These are phyloP conservation scores for Myotis planiceps DNA, from an alignment of 2,797 vertebrate genomes.

Conservation along the genomic window DNA sequence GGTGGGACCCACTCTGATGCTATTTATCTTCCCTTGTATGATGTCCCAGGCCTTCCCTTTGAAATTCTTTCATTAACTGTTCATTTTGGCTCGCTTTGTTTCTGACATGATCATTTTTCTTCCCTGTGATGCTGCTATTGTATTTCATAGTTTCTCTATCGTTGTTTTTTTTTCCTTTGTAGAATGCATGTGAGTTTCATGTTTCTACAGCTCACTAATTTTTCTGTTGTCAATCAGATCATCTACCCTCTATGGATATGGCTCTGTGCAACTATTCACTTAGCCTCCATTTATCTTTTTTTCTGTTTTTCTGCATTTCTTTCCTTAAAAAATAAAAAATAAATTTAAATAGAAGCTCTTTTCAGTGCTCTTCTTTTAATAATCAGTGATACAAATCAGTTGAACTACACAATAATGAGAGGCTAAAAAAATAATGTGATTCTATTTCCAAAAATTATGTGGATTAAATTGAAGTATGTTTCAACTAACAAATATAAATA, in stretches of 20 bases:
- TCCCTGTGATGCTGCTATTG: background rate
- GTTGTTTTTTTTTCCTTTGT: background rate
- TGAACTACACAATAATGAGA: constrained; percentile 26
- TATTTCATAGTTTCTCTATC: background rate
- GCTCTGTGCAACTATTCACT: background rate
- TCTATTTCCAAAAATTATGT: background rate
- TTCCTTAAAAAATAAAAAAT: background rate
- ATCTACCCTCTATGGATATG: background rate
- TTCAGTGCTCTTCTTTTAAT: background rate
- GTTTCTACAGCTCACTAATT: constrained; percentile 30
- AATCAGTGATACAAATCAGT: constrained; percentile 10
- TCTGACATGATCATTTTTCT: constrained; percentile 71
- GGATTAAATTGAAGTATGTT: background rate
- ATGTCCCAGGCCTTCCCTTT: background rate
- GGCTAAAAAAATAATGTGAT: background rate
- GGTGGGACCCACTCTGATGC: background rate
- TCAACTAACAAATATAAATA: background rate
- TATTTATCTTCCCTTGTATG: constrained; percentile 42
- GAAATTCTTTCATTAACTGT: constrained; percentile 66
- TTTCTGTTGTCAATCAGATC: background rate
- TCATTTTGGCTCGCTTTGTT: constrained; percentile 48
- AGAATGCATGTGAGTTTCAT: background rate
- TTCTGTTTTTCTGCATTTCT: background rate
- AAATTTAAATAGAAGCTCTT: background rate
- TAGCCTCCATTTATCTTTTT: constrained; percentile 19